Evolutionary conservation across 2,113 vertebrate genomes (phyloP).

Genomic region (Pachycephala philippinensis): DNA sequence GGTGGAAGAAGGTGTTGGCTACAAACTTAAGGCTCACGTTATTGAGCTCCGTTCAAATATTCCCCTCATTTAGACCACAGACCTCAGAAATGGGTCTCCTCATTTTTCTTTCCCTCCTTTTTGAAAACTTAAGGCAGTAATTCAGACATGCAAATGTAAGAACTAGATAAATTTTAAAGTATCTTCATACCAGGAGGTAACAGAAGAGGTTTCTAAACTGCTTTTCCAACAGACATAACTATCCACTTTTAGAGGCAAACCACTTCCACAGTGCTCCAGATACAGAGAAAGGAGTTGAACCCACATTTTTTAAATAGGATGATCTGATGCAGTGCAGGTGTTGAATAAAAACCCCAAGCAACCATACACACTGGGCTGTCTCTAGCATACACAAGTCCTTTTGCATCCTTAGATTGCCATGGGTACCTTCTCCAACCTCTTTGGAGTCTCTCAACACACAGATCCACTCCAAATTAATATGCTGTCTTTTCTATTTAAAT

Average conservation of each 20-base stretch:
- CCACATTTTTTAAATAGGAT: not conserved
- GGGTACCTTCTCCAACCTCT: not conserved
- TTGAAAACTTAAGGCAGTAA: not conserved
- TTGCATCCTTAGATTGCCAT: not conserved
- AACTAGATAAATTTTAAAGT: not conserved
- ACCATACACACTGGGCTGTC: not conserved
- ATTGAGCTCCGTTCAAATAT: not conserved
- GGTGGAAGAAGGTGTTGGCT: not conserved
- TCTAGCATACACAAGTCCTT: not conserved
- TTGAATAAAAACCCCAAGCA: not conserved
- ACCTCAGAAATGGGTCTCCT: not conserved
- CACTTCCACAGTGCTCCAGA: not conserved
- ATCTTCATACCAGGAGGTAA: not conserved
- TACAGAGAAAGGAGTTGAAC: not conserved
- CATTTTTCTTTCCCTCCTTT: not conserved
- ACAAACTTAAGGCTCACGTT: not conserved
- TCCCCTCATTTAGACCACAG: not conserved
- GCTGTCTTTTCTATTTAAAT: not conserved
- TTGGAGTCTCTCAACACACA: not conserved
- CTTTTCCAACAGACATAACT: not conserved
- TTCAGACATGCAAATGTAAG: not conserved
- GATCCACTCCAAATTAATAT: not conserved
- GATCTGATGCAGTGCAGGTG: not conserved
- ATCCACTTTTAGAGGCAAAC: not conserved
- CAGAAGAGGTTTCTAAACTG: not conserved